Base-by-base conservation (phyloP, 2,113 vertebrate genomes). In the Caranx melampygus region DNA sequence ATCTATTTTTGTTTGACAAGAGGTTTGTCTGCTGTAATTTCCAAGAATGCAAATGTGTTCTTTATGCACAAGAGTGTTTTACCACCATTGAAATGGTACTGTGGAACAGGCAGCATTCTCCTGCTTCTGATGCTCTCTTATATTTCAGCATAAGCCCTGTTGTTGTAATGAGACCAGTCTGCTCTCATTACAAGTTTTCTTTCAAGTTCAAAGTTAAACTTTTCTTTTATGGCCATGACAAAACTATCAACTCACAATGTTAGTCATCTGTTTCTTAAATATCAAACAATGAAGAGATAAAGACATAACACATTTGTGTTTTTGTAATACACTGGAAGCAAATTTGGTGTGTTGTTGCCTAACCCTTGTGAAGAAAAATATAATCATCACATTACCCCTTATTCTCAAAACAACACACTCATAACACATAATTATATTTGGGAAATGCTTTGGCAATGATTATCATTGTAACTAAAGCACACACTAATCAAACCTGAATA, bases 1-100 rank as follows among this genome's bases (percentile, higher is more conserved):
- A n/a, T 83, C 62, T 67, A 51, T 81, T 63, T 64, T 35, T 47
- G 54, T 76, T 74, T 71, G 78, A 84, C 64, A 67, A 77, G 54
- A 75, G 21, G 21, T 60, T 69, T 12, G 34, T 64, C 15, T 75
- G 3, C 14, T 57, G 11, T 74, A n/a, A 72, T 75, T 72, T 69
- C 10, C 14, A 57, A 33, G 66, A 82, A 45, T 37, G 37, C 20
- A 74, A 55, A 80, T 66, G 60, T 54, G 11, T 31, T 60, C 9
- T 72, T 44, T 49, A 44, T 62, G 33, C 15, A 20, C 33, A 31
- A 31, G 16, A 72, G 4, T 21, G 42, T 34, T 70, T 81, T 16
- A 34, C 5, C 26, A 9, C 4, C 4, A 59, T 7, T 7, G 18
- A 47, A 37, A 54, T 40, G 42, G 15, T 4, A 35, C 16, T 42